These are phyloP conservation scores for Heliconius nattereri DNA, from an alignment of 1,140 invertebrate species.

Conservation along the genomic window DNA sequence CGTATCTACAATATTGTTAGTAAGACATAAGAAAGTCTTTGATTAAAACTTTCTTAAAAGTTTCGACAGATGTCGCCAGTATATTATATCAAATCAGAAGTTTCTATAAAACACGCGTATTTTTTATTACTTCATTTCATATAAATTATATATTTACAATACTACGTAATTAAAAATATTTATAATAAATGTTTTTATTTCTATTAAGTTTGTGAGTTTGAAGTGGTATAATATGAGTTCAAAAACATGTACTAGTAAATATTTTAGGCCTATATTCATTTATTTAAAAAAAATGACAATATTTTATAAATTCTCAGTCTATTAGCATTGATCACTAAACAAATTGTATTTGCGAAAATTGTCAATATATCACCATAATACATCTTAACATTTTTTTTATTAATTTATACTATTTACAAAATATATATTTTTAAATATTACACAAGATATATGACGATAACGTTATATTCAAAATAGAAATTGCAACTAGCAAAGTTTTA, in stretches of 20 bases:
- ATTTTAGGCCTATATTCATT: too few species aligned
- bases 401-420: background rate
- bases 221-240: too few species aligned
- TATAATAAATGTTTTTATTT: too few species aligned
- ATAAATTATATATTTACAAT: too few species aligned
- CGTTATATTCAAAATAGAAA: background rate
- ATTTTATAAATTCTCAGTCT: too few species aligned
- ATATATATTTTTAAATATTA: background rate
- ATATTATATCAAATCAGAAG: background rate
- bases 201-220: too few species aligned
- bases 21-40: background rate
- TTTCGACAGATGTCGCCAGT: conserved; percentile 21
- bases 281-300: too few species aligned
- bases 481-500: background rate
- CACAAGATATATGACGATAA: too few species aligned
- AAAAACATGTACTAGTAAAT: too few species aligned
- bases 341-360: background rate
- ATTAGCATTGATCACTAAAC: too few species aligned
- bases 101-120: background rate
- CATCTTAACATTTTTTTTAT: background rate
- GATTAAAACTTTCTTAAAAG: conserved; percentile 6
- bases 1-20: background rate
- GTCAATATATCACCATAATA: background rate
- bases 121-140: too few species aligned
- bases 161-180: too few species aligned